These are phyloP conservation scores for Panopea generosa DNA, from an alignment of 2,888 invertebrate species.

Conservation along the genomic window DNA sequence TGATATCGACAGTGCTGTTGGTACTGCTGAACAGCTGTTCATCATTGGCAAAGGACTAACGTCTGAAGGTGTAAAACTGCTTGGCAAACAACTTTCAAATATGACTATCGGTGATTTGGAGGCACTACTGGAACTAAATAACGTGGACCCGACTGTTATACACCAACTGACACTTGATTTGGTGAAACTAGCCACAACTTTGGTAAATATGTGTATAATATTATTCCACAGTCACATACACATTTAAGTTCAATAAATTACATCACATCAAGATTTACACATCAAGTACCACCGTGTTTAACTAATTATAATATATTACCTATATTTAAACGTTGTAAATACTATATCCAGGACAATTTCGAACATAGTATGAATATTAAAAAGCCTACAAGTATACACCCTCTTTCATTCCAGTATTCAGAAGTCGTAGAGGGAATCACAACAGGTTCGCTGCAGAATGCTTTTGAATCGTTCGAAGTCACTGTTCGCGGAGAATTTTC, in stretches of 20 bases:
- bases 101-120: constrained; percentile 70
- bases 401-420: constrained; percentile 16
- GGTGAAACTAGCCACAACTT: constrained; percentile 56
- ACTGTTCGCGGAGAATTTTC: constrained; percentile 49
- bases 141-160: constrained; percentile 61
- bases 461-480: constrained; percentile 64
- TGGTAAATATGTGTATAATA: constrained; percentile 62
- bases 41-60: constrained; percentile 69
- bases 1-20: neutral
- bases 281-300: too few relatives aligned
- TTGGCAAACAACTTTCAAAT: constrained; percentile 66
- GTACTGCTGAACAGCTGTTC: constrained; percentile 55
- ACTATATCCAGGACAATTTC: too few relatives aligned
- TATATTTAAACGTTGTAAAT: too few relatives aligned
- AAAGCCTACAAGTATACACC: too few relatives aligned
- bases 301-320: too few relatives aligned
- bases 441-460: constrained; percentile 26
- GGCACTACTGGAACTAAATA: constrained; percentile 63
- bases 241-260: too few relatives aligned
- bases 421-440: constrained; percentile 42
- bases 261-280: too few relatives aligned
- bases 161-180: constrained; percentile 59
- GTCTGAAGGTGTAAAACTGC: constrained; percentile 57
- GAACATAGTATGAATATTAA: too few relatives aligned
- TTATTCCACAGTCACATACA: too few relatives aligned